Evolutionary conservation across 1,140 invertebrate genomes (phyloP).

Genomic region (Orussus abietinus): DNA sequence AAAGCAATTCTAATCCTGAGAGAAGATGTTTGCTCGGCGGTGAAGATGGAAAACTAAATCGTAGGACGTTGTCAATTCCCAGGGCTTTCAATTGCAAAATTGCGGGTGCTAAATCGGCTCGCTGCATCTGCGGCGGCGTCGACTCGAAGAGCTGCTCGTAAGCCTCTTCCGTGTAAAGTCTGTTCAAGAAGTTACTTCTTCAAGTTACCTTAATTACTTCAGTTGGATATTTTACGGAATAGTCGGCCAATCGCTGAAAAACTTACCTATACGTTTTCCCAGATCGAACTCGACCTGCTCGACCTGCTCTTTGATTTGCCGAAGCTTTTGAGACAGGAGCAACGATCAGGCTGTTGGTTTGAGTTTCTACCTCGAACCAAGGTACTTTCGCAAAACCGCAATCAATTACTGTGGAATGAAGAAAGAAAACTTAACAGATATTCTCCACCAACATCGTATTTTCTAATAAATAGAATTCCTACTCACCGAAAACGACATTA

Average conservation of each 20-base stretch:
- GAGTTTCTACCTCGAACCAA: slow-evolving; percentile 81
- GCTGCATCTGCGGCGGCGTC: slow-evolving; percentile 89
- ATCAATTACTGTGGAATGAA: slow-evolving; percentile 76
- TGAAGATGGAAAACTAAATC: slow-evolving; percentile 81
- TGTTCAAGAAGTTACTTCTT: slow-evolving; percentile 23
- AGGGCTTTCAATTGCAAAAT: slow-evolving; percentile 92
- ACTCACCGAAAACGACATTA: slow-evolving; percentile 85
- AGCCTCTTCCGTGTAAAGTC: slow-evolving; percentile 75
- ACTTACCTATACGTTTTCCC: slow-evolving; percentile 77
- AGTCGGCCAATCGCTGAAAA: too few relatives aligned
- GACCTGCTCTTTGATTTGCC: slow-evolving; percentile 86
- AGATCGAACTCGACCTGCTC: slow-evolving; percentile 79
- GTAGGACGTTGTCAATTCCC: slow-evolving; percentile 85
- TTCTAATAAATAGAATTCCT: too few relatives aligned
- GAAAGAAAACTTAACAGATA: slow-evolving; percentile 22
- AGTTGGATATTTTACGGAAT: background rate
- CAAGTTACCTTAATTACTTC: background rate
- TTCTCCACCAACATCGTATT: too few relatives aligned
- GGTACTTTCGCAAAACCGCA: slow-evolving; percentile 96
- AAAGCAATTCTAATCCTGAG: slow-evolving; percentile 81
- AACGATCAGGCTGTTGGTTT: slow-evolving; percentile 80
- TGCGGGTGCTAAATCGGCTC: slow-evolving; percentile 80
- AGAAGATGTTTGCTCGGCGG: slow-evolving; percentile 89
- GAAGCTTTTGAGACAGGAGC: slow-evolving; percentile 86
- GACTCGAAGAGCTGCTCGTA: slow-evolving; percentile 66